These are phyloP conservation scores for Carcina quercana DNA, from an alignment of 2,888 invertebrate species.

Conservation along the genomic window DNA sequence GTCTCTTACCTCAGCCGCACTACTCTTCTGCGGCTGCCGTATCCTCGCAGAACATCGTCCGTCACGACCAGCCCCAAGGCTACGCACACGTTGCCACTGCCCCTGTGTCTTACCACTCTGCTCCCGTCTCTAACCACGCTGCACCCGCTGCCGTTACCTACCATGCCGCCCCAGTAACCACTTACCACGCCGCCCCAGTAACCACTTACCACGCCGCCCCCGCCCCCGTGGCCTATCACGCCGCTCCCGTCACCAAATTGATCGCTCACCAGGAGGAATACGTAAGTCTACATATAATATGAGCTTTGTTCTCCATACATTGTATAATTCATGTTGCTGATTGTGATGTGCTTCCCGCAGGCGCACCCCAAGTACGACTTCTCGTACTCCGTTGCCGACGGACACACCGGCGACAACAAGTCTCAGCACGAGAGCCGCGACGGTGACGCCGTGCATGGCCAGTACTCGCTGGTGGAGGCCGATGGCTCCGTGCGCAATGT, in stretches of 20 bases:
- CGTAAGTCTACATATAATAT: conserved; percentile 29
- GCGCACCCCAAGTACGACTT: conserved; percentile 75
- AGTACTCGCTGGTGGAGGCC: conserved; percentile 57
- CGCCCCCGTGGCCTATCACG: conserved; percentile 26
- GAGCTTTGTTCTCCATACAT: too few relatives aligned
- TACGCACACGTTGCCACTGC: conserved; percentile 21
- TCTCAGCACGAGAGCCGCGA: conserved; percentile 73
- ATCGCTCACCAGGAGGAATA: conserved; percentile 42
- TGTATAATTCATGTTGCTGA: conserved; percentile 1
- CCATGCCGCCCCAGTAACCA: conserved; percentile 16
- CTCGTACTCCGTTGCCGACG: conserved; percentile 73
- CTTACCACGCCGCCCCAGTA: conserved; percentile 26
- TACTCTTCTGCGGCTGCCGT: conserved; percentile 38
- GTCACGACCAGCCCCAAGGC: conserved; percentile 31
- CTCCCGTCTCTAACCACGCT: conserved; percentile 19
- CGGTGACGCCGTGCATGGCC: conserved; percentile 77
- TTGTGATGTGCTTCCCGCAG: conserved; percentile 24
- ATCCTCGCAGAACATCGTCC: conserved; percentile 41
- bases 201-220: conserved; percentile 14
- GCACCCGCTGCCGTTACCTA: conserved; percentile 23
- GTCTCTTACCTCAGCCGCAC: conserved; percentile 42
- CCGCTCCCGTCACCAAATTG: conserved; percentile 31
- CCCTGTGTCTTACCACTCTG: conserved; percentile 21
- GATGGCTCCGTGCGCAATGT: conserved; percentile 71
- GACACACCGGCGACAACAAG: conserved; percentile 76